Percentiles rank a stretch among this genome's conserved stretches.
Evolutionary conservation across 2,797 vertebrate genomes (phyloP).

Genomic region (Heteromormyrus szaboi): DNA sequence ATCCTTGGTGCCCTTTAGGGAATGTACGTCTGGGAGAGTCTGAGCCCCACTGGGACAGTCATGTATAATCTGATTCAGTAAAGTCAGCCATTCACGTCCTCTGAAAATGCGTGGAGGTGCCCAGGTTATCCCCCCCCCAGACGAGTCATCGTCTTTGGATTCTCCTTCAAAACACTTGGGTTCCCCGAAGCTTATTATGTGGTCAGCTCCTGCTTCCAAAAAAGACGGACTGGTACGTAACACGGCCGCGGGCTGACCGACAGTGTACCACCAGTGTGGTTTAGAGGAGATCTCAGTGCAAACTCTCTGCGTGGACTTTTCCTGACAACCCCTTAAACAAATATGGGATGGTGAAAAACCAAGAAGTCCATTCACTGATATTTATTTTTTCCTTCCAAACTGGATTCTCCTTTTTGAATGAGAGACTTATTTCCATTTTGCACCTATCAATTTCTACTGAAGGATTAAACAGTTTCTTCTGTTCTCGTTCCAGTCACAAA

Average conservation of each 20-base stretch:
- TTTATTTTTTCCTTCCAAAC: slow-evolving; percentile 51
- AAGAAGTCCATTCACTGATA: slow-evolving; percentile 49
- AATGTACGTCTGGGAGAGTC: neutral
- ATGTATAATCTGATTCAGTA: slow-evolving; percentile 27
- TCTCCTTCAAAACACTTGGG: slow-evolving; percentile 42
- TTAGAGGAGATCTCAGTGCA: slow-evolving; percentile 56
- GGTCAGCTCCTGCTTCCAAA: slow-evolving; percentile 54
- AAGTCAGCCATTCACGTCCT: slow-evolving; percentile 35
- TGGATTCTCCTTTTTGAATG: slow-evolving; percentile 47
- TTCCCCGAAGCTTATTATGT: slow-evolving; percentile 58
- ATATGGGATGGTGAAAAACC: slow-evolving; percentile 42
- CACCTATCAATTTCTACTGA: slow-evolving; percentile 62
- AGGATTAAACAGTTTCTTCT: slow-evolving; percentile 56
- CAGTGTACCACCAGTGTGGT: slow-evolving; percentile 57
- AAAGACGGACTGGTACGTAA: slow-evolving; percentile 48
- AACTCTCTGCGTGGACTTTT: slow-evolving; percentile 46
- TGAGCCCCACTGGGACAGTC: slow-evolving; percentile 25
- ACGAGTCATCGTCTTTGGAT: slow-evolving; percentile 34
- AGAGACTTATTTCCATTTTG: slow-evolving; percentile 57
- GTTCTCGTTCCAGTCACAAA: slow-evolving; percentile 63
- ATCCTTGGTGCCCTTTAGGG: neutral
- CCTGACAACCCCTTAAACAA: slow-evolving; percentile 59
- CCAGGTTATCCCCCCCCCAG: slow-evolving; percentile 29
- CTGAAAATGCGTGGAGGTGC: slow-evolving; percentile 29
- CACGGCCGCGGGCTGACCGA: slow-evolving; percentile 53